Evolutionary conservation across 92 coral and sea anemone genomes (phyloP).

Genomic region (Galaxea fascicularis): DNA sequence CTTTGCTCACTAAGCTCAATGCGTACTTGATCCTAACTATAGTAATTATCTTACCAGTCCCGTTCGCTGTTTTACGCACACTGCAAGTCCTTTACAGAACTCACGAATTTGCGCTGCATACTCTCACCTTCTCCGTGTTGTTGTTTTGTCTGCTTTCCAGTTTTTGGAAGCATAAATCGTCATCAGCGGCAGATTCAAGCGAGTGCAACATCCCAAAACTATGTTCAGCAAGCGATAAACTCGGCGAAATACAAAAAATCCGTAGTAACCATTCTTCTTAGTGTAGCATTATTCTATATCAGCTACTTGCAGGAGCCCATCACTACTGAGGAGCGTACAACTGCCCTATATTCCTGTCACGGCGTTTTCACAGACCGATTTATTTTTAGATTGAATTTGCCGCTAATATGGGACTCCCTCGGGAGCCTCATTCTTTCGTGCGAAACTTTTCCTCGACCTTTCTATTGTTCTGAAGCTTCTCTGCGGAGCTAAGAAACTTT

Average conservation of each 20-base stretch:
- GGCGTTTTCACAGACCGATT: too few species aligned
- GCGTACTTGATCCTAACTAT: neutral
- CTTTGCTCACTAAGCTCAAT: neutral
- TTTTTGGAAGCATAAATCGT: conserved; percentile 38
- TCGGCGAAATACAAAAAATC: conserved; percentile 29
- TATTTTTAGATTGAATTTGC: too few species aligned
- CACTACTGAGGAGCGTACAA: too few species aligned
- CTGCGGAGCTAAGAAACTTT: too few species aligned
- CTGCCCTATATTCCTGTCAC: too few species aligned
- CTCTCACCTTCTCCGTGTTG: conserved; percentile 6
- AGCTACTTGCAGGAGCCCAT: too few species aligned
- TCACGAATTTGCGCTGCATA: neutral
- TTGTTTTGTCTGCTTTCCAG: conserved; percentile 46
- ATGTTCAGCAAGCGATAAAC: conserved; percentile 14
- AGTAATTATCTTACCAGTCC: neutral
- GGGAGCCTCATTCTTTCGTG: too few species aligned
- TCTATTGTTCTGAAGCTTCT: too few species aligned
- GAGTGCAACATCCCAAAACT: neutral
- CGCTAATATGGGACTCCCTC: too few species aligned
- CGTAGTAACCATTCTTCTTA: neutral
- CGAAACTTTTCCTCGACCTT: too few species aligned
- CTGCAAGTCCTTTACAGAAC: neutral
- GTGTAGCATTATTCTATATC: neutral
- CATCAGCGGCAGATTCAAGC: conserved; percentile 57
- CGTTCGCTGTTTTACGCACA: neutral